phyloP scores from a whole-genome alignment of 2,113 vertebrate species.

The Sinocyclocheilus maitianheensis region DNA sequence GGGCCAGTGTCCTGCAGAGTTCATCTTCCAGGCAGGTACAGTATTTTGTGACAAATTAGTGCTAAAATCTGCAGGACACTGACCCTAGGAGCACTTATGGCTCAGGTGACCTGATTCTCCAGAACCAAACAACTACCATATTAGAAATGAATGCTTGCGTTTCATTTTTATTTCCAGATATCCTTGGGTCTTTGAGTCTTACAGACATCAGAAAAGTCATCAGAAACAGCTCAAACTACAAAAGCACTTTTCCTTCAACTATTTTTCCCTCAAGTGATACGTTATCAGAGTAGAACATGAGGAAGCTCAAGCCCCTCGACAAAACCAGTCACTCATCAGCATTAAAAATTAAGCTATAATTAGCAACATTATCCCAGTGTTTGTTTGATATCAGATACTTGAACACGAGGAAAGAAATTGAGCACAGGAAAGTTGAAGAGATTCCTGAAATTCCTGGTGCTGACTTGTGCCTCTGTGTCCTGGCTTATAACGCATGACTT shows the following conservation, averaged over 20 bases:
- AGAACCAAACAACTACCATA: neutral
- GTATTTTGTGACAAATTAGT: neutral
- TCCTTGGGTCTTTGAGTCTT: neutral
- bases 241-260: slow-evolving; percentile 10
- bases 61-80: neutral
- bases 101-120: neutral
- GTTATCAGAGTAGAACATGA: slow-evolving; percentile 24
- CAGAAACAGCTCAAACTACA: neutral
- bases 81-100: no score
- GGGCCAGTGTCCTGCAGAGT: no score
- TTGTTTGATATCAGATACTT: slow-evolving; percentile 30
- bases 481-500: slow-evolving; percentile 36
- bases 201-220: neutral
- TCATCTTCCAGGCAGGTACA: neutral
- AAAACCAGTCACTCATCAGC: slow-evolving; percentile 26
- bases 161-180: neutral
- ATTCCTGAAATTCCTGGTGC: slow-evolving; percentile 47
- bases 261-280: neutral
- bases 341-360: slow-evolving; percentile 22
- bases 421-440: slow-evolving; percentile 16
- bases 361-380: neutral
- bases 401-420: neutral
- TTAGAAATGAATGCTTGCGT: neutral
- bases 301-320: slow-evolving; percentile 11
- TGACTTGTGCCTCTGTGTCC: slow-evolving; percentile 18